A percentile compares a stretch with the other conserved stretches of the same genome.
Conservation (phyloP, 2,888 invertebrate species). For the Lithophane semibrunnea region DNA sequence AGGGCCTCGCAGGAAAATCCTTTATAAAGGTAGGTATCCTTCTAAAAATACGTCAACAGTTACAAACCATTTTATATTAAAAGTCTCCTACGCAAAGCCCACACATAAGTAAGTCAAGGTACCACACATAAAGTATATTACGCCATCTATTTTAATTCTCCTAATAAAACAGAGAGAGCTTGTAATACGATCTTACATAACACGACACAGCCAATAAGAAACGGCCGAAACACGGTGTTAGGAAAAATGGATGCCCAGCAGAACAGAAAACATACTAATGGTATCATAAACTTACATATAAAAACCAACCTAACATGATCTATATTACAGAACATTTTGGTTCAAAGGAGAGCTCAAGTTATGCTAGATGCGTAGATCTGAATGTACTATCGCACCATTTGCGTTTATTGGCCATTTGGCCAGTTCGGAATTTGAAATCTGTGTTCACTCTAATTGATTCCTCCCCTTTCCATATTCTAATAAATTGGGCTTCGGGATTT, state of each 20-base stretch:
- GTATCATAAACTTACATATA: constrained; percentile 79
- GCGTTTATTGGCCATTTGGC: constrained; percentile 86
- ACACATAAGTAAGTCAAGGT: constrained; percentile 26
- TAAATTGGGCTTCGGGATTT: constrained; percentile 74
- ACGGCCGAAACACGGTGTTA: constrained; percentile 76
- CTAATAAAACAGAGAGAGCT: constrained; percentile 59
- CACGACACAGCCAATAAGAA: constrained; percentile 67
- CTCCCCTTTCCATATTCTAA: constrained; percentile 77
- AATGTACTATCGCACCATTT: constrained; percentile 84
- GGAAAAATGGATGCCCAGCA: constrained; percentile 79
- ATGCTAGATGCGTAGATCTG: constrained; percentile 73
- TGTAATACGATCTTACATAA: constrained; percentile 60
- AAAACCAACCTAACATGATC: constrained; percentile 72
- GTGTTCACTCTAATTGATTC: constrained; percentile 84
- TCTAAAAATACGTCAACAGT: constrained; percentile 4
- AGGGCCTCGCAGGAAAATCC: background rate
- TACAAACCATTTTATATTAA: constrained; percentile 5
- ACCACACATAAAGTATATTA: constrained; percentile 44
- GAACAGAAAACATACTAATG: constrained; percentile 85
- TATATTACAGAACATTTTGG: constrained; percentile 29
- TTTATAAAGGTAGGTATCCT: background rate
- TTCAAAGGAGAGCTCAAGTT: constrained; percentile 68
- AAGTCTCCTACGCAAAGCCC: background rate
- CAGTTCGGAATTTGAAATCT: constrained; percentile 81
- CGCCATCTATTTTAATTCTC: constrained; percentile 55